These are phyloP conservation scores for Megaceryle torquata DNA, from an alignment of 2,113 vertebrate species.

Conservation along the genomic window DNA sequence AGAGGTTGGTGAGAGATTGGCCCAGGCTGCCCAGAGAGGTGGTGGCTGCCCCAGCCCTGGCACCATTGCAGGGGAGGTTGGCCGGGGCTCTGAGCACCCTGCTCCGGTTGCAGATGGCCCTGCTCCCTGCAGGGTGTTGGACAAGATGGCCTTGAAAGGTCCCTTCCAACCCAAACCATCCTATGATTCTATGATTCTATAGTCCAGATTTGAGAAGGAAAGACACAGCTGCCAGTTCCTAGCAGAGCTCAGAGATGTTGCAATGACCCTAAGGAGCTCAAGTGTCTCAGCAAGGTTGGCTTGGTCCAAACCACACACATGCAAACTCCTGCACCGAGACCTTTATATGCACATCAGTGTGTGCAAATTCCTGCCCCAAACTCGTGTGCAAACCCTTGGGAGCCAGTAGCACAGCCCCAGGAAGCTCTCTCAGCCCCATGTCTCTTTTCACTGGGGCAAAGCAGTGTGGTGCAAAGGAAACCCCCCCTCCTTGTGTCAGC, in stretches of 20 bases:
- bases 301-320: not conserved
- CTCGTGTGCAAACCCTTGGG: not conserved
- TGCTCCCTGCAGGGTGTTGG: not conserved
- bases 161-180: not conserved
- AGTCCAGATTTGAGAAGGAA: not conserved
- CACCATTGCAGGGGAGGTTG: not conserved
- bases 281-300: not conserved
- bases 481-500: not conserved
- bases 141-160: not conserved
- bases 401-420: fast-evolving
- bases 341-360: fast-evolving
- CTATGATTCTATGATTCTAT: not conserved
- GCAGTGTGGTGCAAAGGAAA: fast-evolving
- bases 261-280: fast-evolving
- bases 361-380: not conserved
- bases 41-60: not conserved
- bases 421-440: not conserved
- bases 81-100: not conserved
- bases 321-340: not conserved
- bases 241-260: not conserved
- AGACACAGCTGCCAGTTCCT: too few relatives aligned
- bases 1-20: not conserved
- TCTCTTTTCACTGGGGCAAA: fast-evolving
- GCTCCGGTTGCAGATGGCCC: not conserved
- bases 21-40: too few relatives aligned